Evolutionary conservation across 1,140 invertebrate genomes (phyloP), one percentile per base, ranked within the genome.

Genomic region (Macrobrachium nipponense): DNA sequence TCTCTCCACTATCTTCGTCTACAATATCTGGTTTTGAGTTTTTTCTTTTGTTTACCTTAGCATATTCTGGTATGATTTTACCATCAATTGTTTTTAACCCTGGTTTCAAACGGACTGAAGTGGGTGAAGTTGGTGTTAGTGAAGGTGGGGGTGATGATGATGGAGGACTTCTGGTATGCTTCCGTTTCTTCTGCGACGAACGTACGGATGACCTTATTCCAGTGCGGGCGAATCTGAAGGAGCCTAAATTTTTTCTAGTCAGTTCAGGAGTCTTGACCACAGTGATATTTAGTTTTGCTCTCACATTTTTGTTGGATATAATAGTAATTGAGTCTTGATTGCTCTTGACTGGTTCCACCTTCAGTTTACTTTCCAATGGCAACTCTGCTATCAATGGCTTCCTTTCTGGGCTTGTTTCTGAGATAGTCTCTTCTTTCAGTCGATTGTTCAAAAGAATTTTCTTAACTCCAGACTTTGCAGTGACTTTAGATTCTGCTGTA

Each of bases 31-130:
- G 66, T 36, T 79, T 80, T 51, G 80, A 80, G 44, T 83, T 79
- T 64, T 82, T 89, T 64, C 80, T 89, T 61, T 89, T 89, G 82
- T 87, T 86, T 18, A 89, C 88, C 86, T 87, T 85, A 7, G 88
- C 86, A 80, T 89, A 89, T 70, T 89, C 88, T 58, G 86, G 88
- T 79, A 87, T 85, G 10, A n/a, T 15, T 66, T 64, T 73, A 18
- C 79, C 85, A 6, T 87, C 85, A 15, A 70, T 75, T 23, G n/a
- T 62, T 11, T 44, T 51, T 23, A 10, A 75, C 44, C n/a, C 15
- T 36, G 60, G 60, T 61, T 27, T 78, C 58, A 20, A 73, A 60
- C 11, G 72, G 18, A 5, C 36, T 23, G 23, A 80, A 59, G n/a
- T 27, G 27, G 8, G 75, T 14, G 11, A 58, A 70, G n/a, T 73